Percentiles rank a stretch among this genome's conserved stretches.
Conservation (phyloP, 2,113 vertebrate genomes). For the Benitochromis conjunctus region DNA sequence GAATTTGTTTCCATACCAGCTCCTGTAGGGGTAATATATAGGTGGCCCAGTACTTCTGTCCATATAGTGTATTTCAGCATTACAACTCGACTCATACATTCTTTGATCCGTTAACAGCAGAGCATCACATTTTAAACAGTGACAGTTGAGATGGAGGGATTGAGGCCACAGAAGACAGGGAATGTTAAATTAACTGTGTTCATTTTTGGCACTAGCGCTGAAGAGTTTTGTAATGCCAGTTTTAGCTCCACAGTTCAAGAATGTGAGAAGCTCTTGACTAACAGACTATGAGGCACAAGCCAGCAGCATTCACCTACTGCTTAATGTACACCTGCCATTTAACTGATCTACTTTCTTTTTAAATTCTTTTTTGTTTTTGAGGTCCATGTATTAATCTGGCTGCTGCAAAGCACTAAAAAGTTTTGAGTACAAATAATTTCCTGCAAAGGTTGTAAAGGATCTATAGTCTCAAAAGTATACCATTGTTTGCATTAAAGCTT, state of each 20-base stretch:
- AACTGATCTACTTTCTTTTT: neutral
- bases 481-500: neutral
- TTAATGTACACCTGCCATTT: neutral
- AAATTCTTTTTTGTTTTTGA: neutral
- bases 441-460: conserved; percentile 2
- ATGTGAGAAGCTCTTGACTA: neutral
- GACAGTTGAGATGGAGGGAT: neutral
- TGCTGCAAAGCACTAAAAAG: neutral
- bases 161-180: neutral
- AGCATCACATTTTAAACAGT: neutral
- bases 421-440: conserved; percentile 6
- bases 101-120: neutral
- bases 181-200: neutral
- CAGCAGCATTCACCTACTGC: neutral
- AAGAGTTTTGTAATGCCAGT: neutral
- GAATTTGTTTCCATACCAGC: neutral
- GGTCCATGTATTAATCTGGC: neutral
- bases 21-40: neutral
- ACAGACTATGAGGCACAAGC: neutral
- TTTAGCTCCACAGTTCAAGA: neutral
- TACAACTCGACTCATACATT: neutral
- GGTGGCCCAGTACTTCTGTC: neutral
- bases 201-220: neutral
- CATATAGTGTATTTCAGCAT: neutral
- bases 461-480: conserved; percentile 16